Base-by-base conservation (phyloP, 2,797 vertebrate genomes). In the Spinus olivaceus region DNA sequence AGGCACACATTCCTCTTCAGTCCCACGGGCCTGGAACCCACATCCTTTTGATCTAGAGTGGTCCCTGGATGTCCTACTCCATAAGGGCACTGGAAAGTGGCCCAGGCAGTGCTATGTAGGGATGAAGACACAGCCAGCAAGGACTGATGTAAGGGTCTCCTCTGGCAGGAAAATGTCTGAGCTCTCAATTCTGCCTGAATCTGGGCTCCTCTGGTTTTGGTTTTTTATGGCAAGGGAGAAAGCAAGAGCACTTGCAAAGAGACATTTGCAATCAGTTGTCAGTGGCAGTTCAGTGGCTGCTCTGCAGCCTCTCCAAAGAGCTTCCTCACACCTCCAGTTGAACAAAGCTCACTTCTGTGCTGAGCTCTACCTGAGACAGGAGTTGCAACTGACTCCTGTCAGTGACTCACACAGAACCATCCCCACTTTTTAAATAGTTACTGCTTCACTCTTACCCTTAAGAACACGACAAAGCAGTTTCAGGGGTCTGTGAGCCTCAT, bases 1-100 rank as follows among this genome's bases (percentile, higher is more conserved):
- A 85, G 66, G 28, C 47, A 94, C 3, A 60, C 39, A 42, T 12
- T 92, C 60, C 81, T 91, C 92, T 95, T 92, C 91, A 87, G 78
- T 72, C 78, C 72, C 71, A 81, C 0, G 8, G 78, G 37, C 42
- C 67, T 66, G 78, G 63, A 49, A 69, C 41, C 30, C 23, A 69
- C 79, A 41, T n/a, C 67, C 77, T 60, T 90, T 66, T 73, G 56
- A 76, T 46, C 74, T 46, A 77, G 19, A 37, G 81, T 50, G 23
- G 64, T 85, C 50, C 74, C 60, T 91, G 88, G 86, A 53, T 80
- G 84, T 60, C 56, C 74, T 89, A 14, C 53, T 83, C 50, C 20
- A 0, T 24, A 54, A 80, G 37, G 49, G 60, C 67, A 84, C 51
- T 63, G 71, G 46, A 59, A 87, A 46, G 47, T 37, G 57, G 84